Percentiles rank a stretch among this genome's conserved stretches.
phyloP scores from a whole-genome alignment of 2,113 vertebrate species.

The Chamaea fasciata region DNA sequence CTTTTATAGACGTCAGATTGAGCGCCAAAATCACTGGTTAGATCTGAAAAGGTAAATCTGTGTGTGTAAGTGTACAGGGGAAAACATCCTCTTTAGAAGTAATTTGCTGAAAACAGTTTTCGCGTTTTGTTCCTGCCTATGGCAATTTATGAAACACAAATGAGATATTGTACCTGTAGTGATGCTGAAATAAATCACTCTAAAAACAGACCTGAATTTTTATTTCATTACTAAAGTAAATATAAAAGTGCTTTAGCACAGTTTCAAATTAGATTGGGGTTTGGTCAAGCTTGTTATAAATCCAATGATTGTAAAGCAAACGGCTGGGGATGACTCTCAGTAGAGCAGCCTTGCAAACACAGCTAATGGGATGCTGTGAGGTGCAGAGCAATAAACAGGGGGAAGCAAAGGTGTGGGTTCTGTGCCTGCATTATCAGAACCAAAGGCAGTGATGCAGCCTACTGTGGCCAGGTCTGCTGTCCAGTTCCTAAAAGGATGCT shows the following conservation, averaged over 20 bases:
- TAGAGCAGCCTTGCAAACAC: not conserved
- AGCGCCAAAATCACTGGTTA: not conserved
- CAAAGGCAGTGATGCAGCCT: not conserved
- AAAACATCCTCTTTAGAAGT: slow-evolving; percentile 39
- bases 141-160: slow-evolving; percentile 61
- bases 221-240: slow-evolving; percentile 67
- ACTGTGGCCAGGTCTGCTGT: not conserved
- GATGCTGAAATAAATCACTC: slow-evolving; percentile 49
- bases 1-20: not conserved
- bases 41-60: not conserved
- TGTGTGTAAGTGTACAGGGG: not conserved
- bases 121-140: slow-evolving; percentile 26
- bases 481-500: not conserved
- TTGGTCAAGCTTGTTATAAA: slow-evolving; percentile 64
- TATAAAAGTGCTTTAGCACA: slow-evolving; percentile 50
- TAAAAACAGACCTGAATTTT: slow-evolving; percentile 55
- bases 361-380: not conserved
- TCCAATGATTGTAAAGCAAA: slow-evolving; percentile 26
- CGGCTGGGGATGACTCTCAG: slow-evolving; percentile 26
- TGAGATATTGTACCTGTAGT: slow-evolving; percentile 28
- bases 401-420: not conserved
- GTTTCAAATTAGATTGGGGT: slow-evolving; percentile 60
- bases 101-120: slow-evolving; percentile 40
- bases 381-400: not conserved
- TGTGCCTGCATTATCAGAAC: not conserved